Conservation (phyloP, 2,797 vertebrate species). For the Sebastiscus tertius region DNA sequence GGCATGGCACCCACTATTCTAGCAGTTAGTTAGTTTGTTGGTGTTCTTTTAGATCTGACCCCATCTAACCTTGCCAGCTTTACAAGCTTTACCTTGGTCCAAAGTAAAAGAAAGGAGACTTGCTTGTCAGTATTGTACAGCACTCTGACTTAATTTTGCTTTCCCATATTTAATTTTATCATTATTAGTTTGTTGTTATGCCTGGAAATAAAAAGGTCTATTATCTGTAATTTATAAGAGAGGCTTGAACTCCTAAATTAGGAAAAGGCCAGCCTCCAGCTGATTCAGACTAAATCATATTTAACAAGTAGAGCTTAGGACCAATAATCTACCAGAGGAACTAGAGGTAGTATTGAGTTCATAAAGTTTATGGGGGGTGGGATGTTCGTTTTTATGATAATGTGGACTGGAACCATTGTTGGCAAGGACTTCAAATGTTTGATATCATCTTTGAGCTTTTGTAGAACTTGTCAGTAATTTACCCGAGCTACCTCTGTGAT, state of each 20-base stretch:
- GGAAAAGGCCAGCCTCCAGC: not conserved
- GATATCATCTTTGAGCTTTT: not conserved
- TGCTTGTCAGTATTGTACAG: not conserved
- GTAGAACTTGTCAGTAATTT: not conserved
- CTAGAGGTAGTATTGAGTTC: not conserved
- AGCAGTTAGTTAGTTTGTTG: not conserved
- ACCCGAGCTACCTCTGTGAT: not conserved
- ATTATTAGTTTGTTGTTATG: not conserved
- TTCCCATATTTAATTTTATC: not conserved
- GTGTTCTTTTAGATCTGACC: not conserved
- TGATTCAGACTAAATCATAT: conserved; percentile 1
- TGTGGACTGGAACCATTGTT: not conserved
- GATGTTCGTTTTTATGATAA: conserved; percentile 19
- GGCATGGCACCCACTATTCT: not conserved
- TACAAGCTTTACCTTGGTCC: not conserved
- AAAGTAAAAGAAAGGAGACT: not conserved
- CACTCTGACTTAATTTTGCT: not conserved
- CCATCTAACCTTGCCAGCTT: not conserved
- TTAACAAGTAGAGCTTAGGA: not conserved
- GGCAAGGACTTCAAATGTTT: not conserved
- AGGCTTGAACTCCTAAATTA: not conserved
- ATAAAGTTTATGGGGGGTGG: conserved; percentile 26
- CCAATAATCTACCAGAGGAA: not conserved
- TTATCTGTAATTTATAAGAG: not conserved
- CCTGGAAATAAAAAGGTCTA: not conserved